Percentiles rank a stretch among this genome's conserved stretches.
Evolutionary conservation across 2,113 vertebrate genomes (phyloP).

Genomic region (Bubo blakistoni): DNA sequence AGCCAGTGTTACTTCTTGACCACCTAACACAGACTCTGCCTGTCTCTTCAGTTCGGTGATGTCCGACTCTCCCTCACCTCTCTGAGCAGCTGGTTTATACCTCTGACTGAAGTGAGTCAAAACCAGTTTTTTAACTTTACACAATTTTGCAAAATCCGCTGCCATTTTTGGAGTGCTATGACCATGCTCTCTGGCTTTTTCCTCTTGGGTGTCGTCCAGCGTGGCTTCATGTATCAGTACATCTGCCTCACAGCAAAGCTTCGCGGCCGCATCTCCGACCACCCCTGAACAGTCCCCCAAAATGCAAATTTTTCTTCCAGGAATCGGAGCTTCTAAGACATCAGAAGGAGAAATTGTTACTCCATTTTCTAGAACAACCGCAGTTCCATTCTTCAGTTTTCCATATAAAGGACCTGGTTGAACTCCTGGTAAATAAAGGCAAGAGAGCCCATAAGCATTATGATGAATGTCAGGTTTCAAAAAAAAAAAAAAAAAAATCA

Average conservation of each 20-base stretch:
- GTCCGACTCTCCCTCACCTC: slow-evolving; percentile 62
- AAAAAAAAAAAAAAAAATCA: fast-evolving
- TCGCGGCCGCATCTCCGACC: slow-evolving; percentile 67
- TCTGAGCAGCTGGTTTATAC: slow-evolving; percentile 75
- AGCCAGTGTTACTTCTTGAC: slow-evolving; percentile 80
- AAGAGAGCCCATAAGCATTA: fast-evolving
- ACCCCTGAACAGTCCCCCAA: slow-evolving; percentile 86
- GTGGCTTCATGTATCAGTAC: slow-evolving; percentile 91
- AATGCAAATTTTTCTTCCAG: slow-evolving; percentile 88
- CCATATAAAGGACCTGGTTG: slow-evolving; percentile 86
- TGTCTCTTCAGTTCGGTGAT: slow-evolving; percentile 76
- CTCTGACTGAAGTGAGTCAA: slow-evolving; percentile 92
- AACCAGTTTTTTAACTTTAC: slow-evolving; percentile 71
- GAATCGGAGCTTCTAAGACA: slow-evolving; percentile 76
- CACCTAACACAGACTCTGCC: slow-evolving; percentile 72
- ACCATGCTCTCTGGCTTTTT: slow-evolving; percentile 85
- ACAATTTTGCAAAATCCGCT: slow-evolving; percentile 76
- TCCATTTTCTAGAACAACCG: slow-evolving; percentile 78
- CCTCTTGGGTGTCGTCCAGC: slow-evolving; percentile 79
- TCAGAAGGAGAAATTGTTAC: slow-evolving; percentile 70
- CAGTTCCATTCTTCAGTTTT: slow-evolving; percentile 80
- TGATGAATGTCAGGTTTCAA: fast-evolving
- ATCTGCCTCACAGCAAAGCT: slow-evolving; percentile 79
- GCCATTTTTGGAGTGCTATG: slow-evolving; percentile 90
- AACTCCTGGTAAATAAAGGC: slow-evolving; percentile 73